Evolutionary conservation across 2,888 invertebrate genomes (phyloP), one percentile per base, ranked within the genome.

Genomic region (Cecidostiba fungosa): DNA sequence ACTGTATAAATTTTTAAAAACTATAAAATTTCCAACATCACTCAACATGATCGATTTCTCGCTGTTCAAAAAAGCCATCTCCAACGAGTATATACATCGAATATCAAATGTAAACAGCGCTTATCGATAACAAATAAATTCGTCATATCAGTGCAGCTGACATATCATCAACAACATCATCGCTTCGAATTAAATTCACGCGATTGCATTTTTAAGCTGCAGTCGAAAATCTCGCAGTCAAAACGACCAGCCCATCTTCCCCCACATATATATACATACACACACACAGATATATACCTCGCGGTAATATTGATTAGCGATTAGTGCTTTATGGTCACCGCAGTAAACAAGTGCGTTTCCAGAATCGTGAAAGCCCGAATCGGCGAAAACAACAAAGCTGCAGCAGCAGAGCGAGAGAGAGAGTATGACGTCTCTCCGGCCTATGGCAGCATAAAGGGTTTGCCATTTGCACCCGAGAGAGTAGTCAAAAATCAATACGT

Each of bases 231-330:
- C 23, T 59, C 2, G 8, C 59, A 2, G 59, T n/a, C 23, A 23
- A n/a, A n/a, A 59, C n/a, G 14, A 66, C 62, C 14, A 5, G 23
- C 26, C 14, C n/a, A 29, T 62, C 14, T 1, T 62, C 10, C 5
- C 10, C 6, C 8, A 23, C n/a, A 23, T n/a, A n/a, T 23, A 23
- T 8, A 62, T 26, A 0, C 10, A 6, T 1, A 29, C 3, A 2
- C 26, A 26, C 23, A 29, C 26, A 4, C 14, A 3, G 10, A n/a
- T n/a, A 10, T 26, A 10, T 26, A 3, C 62, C 26, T 43, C 16
- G 14, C 43, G 43, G 14, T 8, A 74, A 82, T 82, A 82, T 82
- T 66, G 82, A 82, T 76, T 82, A 82, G 82, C 82, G 47, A 82
- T 82, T 82, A 82, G 66, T 43, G 29, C 62, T 74, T 74, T 47